Evolutionary conservation across 2,797 vertebrate genomes (phyloP).

Genomic region (Loriculus beryllinus): DNA sequence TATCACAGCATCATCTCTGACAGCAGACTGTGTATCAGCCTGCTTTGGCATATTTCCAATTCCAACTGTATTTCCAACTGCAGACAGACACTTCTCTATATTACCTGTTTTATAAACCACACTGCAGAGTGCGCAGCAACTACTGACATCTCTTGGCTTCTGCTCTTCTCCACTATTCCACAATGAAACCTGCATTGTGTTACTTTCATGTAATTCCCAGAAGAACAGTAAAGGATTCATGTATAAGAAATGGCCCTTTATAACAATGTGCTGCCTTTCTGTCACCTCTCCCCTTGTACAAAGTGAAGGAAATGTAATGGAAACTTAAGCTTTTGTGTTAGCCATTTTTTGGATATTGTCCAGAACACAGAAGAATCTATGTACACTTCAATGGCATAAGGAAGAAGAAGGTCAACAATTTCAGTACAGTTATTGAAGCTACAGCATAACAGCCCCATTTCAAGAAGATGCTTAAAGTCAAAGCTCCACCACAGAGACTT

Average conservation of each 20-base stretch:
- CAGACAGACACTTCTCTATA: background rate
- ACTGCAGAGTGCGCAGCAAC: background rate
- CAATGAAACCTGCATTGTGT: background rate
- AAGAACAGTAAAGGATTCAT: background rate
- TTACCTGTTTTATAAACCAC: background rate
- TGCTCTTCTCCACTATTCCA: background rate
- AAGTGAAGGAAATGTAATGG: background rate
- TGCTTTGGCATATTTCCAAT: background rate
- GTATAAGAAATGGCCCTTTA: background rate
- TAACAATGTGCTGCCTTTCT: background rate
- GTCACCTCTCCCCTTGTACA: background rate
- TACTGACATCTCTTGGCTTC: background rate
- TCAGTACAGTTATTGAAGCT: background rate
- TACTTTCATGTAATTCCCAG: background rate
- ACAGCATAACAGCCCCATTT: background rate
- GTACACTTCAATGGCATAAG: background rate
- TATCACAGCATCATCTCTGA: background rate
- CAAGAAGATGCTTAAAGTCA: background rate
- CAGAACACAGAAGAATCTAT: background rate
- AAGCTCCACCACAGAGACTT: background rate
- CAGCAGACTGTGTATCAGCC: background rate
- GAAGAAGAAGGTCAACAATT: background rate
- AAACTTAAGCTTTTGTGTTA: background rate
- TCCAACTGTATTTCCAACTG: background rate
- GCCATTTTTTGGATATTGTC: background rate